Evolutionary conservation across 2,797 vertebrate species (phyloP), one percentile per base, ranked within the genome.

Genomic region (Artibeus jamaicensis): DNA sequence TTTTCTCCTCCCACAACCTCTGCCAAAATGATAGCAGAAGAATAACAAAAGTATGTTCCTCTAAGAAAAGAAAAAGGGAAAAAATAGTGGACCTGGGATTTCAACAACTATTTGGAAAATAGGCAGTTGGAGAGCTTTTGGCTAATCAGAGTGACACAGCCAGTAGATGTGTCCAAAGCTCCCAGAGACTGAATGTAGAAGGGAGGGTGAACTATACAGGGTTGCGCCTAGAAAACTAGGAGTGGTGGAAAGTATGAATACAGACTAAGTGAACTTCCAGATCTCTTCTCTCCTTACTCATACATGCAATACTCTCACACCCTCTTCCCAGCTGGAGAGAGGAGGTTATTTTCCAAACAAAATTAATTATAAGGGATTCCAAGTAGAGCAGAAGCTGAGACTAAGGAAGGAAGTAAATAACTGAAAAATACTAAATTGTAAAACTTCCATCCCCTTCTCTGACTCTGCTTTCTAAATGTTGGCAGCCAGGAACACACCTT

Each of bases 21-120:
- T 89, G 42, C 21, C n/a, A 92, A 96, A 94, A 89, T 42, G 44
- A 59, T 26, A 89, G 11, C 50, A 37, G 70, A 68, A 82, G 19
- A 92, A 59, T 48, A 92, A 70, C 46, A 90, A 74, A 73, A 11
- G 32, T 34, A 62, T 71, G 84, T 94, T 24, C 29, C 46, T n/a
- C 34, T 68, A 48, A 83, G 79, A 73, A 94, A 95, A 91, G 26
- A 91, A 93, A 93, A 93, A 50, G 6, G 10, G 78, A n/a, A 74
- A 87, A 71, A 46, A 57, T 39, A 46, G 10, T 76, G 11, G 26
- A 76, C 22, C 39, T 29, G 12, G 15, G 34, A 74, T 93, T 92
- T 84, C 32, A 82, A 24, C 37, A 57, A 37, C n/a, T 86, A 37
- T 73, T 65, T 67, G 29, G 34, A 84, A 82, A 53, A 71, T 16